Conservation (phyloP, 2,113 vertebrate species). For the Phyllostomus hastatus region DNA sequence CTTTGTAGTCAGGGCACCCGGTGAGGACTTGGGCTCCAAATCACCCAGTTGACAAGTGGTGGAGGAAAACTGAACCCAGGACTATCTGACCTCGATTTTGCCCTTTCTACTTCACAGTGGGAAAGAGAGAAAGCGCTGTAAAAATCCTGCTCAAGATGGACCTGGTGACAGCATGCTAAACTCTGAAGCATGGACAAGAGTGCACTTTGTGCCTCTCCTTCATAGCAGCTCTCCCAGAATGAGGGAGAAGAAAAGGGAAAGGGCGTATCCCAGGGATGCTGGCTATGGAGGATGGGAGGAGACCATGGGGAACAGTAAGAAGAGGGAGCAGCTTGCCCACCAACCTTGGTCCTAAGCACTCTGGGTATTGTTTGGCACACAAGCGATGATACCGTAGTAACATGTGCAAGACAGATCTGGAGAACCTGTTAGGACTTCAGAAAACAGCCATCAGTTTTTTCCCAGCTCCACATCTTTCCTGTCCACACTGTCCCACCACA, state of each 20-base stretch:
- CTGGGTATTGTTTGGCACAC: not conserved
- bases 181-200: not conserved
- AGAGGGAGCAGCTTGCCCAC: too few relatives aligned
- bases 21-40: not conserved
- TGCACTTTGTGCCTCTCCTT: too few relatives aligned
- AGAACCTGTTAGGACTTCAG: not conserved
- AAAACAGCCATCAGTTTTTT: not conserved
- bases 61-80: not conserved
- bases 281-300: not conserved
- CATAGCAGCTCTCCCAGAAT: not conserved
- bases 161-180: not conserved
- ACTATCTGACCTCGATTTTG: not conserved
- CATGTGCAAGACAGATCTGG: not conserved
- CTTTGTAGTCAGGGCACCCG: not conserved
- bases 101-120: not conserved
- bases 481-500: not conserved
- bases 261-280: fast-evolving
- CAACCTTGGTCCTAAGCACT: not conserved
- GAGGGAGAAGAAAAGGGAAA: not conserved
- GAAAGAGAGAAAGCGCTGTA: not conserved
- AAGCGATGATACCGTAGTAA: too few relatives aligned
- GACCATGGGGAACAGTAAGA: fast-evolving
- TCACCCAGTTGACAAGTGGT: not conserved
- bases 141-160: not conserved
- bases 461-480: fast-evolving